These are phyloP conservation scores for Colostygia pectinataria DNA, from an alignment of 2,888 invertebrate species.

Conservation along the genomic window DNA sequence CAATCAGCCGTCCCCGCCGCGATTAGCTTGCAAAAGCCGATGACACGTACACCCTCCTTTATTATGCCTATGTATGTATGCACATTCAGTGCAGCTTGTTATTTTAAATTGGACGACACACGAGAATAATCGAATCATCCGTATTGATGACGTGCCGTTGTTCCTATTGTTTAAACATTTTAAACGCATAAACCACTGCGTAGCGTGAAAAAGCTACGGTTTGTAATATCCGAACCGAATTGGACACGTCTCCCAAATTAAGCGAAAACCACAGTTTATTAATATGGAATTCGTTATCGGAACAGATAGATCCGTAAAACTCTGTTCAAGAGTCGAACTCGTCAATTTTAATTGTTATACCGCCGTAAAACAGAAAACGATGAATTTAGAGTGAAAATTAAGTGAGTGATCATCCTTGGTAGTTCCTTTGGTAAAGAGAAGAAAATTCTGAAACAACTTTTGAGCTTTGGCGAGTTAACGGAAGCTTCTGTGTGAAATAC, in stretches of 20 bases:
- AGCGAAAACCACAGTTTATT: constrained; percentile 31
- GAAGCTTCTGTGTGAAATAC: constrained; percentile 57
- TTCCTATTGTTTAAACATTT: constrained; percentile 32
- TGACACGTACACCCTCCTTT: constrained; percentile 64
- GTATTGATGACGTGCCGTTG: constrained; percentile 40
- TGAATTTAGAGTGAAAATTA: constrained; percentile 39
- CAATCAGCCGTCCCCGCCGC: constrained; percentile 66
- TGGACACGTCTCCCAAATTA: constrained; percentile 28
- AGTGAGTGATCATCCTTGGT: constrained; percentile 39
- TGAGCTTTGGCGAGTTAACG: constrained; percentile 53
- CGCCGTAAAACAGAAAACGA: constrained; percentile 32
- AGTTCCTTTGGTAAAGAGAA: constrained; percentile 32
- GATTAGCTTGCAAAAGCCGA: constrained; percentile 70
- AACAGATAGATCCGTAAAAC: constrained; percentile 27
- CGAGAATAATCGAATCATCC: constrained; percentile 47
- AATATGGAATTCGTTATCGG: constrained; percentile 33
- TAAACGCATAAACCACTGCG: constrained; percentile 13
- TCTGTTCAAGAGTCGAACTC: constrained; percentile 31
- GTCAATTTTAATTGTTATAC: constrained; percentile 38
- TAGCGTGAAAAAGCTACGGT: constrained; percentile 6
- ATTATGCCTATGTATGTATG: constrained; percentile 55
- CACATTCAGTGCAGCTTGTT: constrained; percentile 59
- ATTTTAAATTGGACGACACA: constrained; percentile 68
- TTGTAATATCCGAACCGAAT: constrained; percentile 20
- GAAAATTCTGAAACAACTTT: constrained; percentile 56